Evolutionary conservation across 2,888 invertebrate species (phyloP).

Genomic region (Drosophila nr. medialis): DNA sequence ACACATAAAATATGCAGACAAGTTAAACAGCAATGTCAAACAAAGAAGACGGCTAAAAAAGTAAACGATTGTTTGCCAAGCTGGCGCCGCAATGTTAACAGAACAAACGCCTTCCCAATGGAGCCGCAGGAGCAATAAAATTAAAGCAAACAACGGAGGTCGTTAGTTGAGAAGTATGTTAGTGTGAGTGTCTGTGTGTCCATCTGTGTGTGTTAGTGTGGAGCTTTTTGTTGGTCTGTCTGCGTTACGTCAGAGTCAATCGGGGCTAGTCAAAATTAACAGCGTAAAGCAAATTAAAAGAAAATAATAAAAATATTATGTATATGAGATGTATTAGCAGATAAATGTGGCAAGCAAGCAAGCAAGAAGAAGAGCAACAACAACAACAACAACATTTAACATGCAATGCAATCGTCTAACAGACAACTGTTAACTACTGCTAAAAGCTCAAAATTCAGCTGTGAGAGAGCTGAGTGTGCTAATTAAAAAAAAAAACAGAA

Average conservation of each 20-base stretch:
- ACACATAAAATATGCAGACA: constrained; percentile 67
- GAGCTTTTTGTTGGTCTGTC: constrained; percentile 10
- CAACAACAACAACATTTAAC: constrained; percentile 33
- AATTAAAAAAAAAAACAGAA: constrained; percentile 40
- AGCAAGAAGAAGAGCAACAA: constrained; percentile 32
- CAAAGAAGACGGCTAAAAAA: constrained; percentile 12
- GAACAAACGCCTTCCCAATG: constrained; percentile 22
- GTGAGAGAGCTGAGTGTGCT: constrained; percentile 65
- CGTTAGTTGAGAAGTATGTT: constrained; percentile 14
- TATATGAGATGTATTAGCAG: constrained; percentile 51
- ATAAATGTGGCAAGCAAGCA: constrained; percentile 36
- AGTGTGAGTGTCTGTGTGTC: not conserved
- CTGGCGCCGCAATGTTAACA: constrained; percentile 44
- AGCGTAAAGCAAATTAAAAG: constrained; percentile 52
- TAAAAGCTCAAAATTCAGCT: constrained; percentile 59
- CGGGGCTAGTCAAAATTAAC: constrained; percentile 75
- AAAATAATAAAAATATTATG: constrained; percentile 23
- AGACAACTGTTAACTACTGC: constrained; percentile 68
- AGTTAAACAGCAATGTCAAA: constrained; percentile 71
- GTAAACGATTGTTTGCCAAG: constrained; percentile 37
- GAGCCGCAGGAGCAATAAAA: constrained; percentile 60
- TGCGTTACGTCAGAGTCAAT: constrained; percentile 71
- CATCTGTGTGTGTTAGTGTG: constrained; percentile 21
- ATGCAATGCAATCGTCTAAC: constrained; percentile 59
- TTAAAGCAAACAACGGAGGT: constrained; percentile 43